A percentile compares a stretch with the other conserved stretches of the same genome.
Evolutionary conservation across 2,113 vertebrate genomes (phyloP).

Genomic region (Galbula dea): DNA sequence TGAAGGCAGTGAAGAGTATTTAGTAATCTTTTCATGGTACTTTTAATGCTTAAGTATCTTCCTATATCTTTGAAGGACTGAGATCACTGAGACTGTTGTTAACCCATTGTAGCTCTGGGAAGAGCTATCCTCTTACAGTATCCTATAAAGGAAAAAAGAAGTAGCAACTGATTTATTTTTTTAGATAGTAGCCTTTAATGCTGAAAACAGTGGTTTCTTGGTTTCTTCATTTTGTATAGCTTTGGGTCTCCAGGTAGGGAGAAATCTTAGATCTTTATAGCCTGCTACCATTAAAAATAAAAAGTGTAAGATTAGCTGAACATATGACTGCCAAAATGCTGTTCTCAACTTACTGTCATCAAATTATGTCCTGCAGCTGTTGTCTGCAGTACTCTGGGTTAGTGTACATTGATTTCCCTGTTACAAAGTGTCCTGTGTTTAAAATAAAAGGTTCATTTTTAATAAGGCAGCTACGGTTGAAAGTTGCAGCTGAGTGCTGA

Average conservation of each 20-base stretch:
- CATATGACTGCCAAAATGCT: slow-evolving; percentile 8
- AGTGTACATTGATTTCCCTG: slow-evolving; percentile 35
- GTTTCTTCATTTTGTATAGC: neutral
- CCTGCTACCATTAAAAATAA: neutral
- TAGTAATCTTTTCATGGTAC: neutral
- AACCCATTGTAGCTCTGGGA: neutral
- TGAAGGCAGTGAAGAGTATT: neutral
- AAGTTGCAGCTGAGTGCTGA: neutral
- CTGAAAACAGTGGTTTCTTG: neutral
- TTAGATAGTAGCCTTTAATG: neutral
- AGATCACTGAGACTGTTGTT: neutral
- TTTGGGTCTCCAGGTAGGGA: neutral
- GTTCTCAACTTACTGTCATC: slow-evolving; percentile 10
- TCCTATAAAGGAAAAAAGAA: neutral
- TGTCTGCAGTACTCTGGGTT: neutral
- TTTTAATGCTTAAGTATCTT: neutral
- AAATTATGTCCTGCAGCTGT: slow-evolving; percentile 34
- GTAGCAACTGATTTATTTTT: neutral
- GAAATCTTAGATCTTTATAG: neutral
- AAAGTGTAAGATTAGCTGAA: neutral
- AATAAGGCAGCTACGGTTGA: neutral
- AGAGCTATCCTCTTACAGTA: neutral
- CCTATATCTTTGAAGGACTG: neutral
- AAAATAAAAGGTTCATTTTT: slow-evolving; percentile 23
- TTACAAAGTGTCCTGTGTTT: slow-evolving; percentile 54